Conservation (phyloP, 1,140 invertebrate species). For the Octopus sinensis region DNA sequence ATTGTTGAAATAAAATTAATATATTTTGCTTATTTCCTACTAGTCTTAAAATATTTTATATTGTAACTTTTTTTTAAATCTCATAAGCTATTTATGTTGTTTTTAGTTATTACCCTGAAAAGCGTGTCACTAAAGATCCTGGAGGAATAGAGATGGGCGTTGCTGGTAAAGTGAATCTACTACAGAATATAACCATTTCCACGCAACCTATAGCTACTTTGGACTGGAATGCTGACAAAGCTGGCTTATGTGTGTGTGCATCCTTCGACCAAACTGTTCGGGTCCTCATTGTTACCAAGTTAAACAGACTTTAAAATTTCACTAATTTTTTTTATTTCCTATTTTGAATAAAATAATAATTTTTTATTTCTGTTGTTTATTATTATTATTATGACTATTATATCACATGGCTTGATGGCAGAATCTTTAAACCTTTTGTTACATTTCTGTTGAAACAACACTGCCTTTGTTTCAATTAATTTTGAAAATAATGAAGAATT, state of each 20-base stretch:
- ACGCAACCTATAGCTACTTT: conserved; percentile 85
- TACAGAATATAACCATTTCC: conserved; percentile 78
- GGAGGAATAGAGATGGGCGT: conserved; percentile 74
- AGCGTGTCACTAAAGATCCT: conserved; percentile 67
- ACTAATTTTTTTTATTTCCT: background rate
- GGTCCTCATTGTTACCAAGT: conserved; percentile 83
- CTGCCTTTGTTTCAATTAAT: too few species aligned
- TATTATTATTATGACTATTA: background rate
- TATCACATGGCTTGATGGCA: background rate
- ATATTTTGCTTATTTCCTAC: too few species aligned
- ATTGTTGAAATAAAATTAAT: too few species aligned
- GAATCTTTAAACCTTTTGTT: background rate
- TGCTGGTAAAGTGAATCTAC: conserved; percentile 69
- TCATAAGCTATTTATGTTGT: conserved; percentile 12
- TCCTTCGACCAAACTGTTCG: conserved; percentile 90
- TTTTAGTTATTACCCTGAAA: conserved; percentile 78
- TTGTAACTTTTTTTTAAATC: too few species aligned
- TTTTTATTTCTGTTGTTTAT: background rate
- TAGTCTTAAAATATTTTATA: too few species aligned
- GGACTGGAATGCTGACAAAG: conserved; percentile 88
- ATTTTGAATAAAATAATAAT: background rate
- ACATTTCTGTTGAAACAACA: too few species aligned
- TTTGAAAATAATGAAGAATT: too few species aligned
- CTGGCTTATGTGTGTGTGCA: conserved; percentile 81
- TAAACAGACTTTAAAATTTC: conserved; percentile 64